phyloP scores from a whole-genome alignment of 2,113 vertebrate species.

The Pterophyllum scalare region DNA sequence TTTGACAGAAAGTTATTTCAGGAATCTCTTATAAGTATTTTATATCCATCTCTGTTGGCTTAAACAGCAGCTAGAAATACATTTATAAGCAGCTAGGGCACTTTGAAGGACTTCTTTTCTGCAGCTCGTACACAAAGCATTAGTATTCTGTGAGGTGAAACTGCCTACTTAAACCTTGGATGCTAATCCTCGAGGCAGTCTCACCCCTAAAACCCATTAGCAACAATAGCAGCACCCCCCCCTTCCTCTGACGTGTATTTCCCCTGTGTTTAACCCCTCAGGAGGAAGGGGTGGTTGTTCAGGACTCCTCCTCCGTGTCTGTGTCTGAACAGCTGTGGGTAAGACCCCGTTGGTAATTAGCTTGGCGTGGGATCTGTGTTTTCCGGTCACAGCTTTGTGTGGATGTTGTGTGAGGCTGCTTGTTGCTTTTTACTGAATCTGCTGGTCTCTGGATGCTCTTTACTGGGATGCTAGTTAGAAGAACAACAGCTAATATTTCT shows the following conservation, averaged over 20 bases:
- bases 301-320: conserved; percentile 79
- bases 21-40: conserved; percentile 13
- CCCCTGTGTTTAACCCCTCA: conserved; percentile 84
- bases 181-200: conserved; percentile 53
- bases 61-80: neutral
- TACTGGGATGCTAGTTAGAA: neutral
- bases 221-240: conserved; percentile 25
- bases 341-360: conserved; percentile 75
- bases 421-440: conserved; percentile 16
- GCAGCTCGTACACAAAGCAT: conserved; percentile 38
- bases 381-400: conserved; percentile 37
- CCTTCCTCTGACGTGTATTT: conserved; percentile 40
- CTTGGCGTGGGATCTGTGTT: neutral
- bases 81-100: neutral
- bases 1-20: neutral
- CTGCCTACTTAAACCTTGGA: conserved; percentile 25
- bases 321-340: conserved; percentile 90
- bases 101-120: neutral
- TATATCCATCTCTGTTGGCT: neutral
- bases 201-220: conserved; percentile 52
- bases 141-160: conserved; percentile 61
- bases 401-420: conserved; percentile 21
- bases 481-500: neutral
- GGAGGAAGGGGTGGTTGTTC: conserved; percentile 85
- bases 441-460: neutral